Percentiles rank a stretch among this genome's conserved stretches.
These are phyloP conservation scores for Lochmaea capreae DNA, from an alignment of 2,888 invertebrate species.

Conservation along the genomic window DNA sequence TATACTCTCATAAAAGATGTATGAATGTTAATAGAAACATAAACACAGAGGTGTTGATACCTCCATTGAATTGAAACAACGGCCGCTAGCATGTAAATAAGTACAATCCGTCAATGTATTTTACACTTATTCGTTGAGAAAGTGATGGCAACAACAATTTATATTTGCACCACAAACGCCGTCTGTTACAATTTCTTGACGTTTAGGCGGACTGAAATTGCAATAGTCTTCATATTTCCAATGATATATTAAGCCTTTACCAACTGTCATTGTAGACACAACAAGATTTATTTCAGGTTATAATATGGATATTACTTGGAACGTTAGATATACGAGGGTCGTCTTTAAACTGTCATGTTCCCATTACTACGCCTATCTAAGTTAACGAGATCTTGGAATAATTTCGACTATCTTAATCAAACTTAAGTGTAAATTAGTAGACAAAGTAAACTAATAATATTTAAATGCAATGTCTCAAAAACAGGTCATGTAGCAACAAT, in stretches of 20 bases:
- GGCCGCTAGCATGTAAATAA: constrained; percentile 42
- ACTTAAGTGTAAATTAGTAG: too few relatives aligned
- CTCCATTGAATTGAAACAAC: constrained; percentile 48
- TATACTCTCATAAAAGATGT: constrained; percentile 44
- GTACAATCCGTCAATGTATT: constrained; percentile 47
- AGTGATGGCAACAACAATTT: constrained; percentile 45
- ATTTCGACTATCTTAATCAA: too few relatives aligned
- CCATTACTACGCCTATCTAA: too few relatives aligned
- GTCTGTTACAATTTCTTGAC: constrained; percentile 36
- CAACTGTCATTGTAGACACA: neutral
- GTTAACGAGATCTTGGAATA: too few relatives aligned
- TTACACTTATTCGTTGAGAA: constrained; percentile 41
- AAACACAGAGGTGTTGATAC: constrained; percentile 48
- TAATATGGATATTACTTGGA: neutral
- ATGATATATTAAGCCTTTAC: neutral
- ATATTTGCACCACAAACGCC: constrained; percentile 33
- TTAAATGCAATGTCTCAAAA: too few relatives aligned
- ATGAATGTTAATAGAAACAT: constrained; percentile 46
- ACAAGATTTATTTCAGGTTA: neutral
- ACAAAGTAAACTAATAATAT: too few relatives aligned
- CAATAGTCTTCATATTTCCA: constrained; percentile 6
- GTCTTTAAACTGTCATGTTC: too few relatives aligned
- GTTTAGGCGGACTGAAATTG: constrained; percentile 9
- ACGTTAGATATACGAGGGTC: neutral
- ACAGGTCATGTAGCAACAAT: too few relatives aligned